A percentile compares a stretch with the other conserved stretches of the same genome.
phyloP scores from a whole-genome alignment of 2,888 invertebrate species.

The Oscheius sp. region DNA sequence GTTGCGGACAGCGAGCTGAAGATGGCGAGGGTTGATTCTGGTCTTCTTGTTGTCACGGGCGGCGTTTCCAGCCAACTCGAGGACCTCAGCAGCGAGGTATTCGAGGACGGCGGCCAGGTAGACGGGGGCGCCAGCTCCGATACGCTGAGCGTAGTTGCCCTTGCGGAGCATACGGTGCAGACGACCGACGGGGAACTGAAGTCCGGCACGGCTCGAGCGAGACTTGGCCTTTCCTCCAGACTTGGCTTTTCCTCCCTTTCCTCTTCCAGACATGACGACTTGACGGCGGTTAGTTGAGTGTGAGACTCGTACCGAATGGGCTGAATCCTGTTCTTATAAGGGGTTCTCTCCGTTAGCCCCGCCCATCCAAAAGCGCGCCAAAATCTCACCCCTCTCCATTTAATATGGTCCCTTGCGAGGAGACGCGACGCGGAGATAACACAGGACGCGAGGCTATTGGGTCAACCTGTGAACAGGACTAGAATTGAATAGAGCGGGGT shows the following conservation, averaged over 20 bases:
- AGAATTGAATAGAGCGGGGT: no score
- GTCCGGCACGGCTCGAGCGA: slow-evolving; percentile 69
- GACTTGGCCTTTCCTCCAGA: slow-evolving; percentile 65
- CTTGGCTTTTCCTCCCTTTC: slow-evolving; percentile 77
- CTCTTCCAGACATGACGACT: slow-evolving; percentile 69
- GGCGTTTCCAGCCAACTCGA: slow-evolving; percentile 73
- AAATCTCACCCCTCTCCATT: no score
- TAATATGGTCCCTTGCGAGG: no score
- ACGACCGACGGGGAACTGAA: slow-evolving; percentile 73
- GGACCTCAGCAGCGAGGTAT: slow-evolving; percentile 69
- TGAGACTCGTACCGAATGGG: no score
- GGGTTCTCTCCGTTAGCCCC: no score
- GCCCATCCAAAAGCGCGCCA: no score
- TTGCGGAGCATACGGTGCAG: slow-evolving; percentile 71
- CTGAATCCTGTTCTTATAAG: no score
- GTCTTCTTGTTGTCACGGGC: slow-evolving; percentile 77
- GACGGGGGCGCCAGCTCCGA: slow-evolving; percentile 57
- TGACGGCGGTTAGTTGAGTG: no score
- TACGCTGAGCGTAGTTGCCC: slow-evolving; percentile 69
- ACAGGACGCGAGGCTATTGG: no score
- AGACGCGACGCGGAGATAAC: neutral
- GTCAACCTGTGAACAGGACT: no score
- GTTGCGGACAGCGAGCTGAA: slow-evolving; percentile 71
- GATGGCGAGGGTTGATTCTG: slow-evolving; percentile 75
- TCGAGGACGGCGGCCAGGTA: slow-evolving; percentile 70